A percentile compares a stretch with the other conserved stretches of the same genome.
These are phyloP conservation scores for Oreochromis aureus DNA, from an alignment of 2,113 vertebrate species.

Conservation along the genomic window DNA sequence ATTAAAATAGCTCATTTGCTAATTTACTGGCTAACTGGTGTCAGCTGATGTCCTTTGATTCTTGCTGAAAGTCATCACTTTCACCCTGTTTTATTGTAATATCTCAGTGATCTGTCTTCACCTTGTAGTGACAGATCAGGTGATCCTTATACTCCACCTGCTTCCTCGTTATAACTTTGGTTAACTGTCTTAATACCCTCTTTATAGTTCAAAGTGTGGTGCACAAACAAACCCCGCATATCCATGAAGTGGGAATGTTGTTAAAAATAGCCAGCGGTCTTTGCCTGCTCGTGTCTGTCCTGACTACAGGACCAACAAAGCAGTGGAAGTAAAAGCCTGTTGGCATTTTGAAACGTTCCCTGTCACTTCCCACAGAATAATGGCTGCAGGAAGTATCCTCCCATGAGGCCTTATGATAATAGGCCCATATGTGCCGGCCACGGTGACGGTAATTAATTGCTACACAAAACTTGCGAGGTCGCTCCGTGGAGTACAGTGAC, in stretches of 20 bases:
- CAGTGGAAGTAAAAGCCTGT: not conserved
- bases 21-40: not conserved
- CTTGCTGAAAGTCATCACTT: not conserved
- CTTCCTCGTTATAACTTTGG: not conserved
- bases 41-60: not conserved
- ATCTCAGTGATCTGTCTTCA: not conserved
- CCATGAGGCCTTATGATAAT: constrained; percentile 45
- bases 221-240: not conserved
- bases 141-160: not conserved
- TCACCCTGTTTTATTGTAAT: not conserved
- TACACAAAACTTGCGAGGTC: constrained; percentile 28
- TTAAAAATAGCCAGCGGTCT: constrained; percentile 1
- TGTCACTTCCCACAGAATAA: constrained; percentile 26
- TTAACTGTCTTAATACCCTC: not conserved
- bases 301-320: not conserved
- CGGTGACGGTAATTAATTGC: constrained; percentile 47
- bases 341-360: constrained; percentile 24
- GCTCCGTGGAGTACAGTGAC: constrained; percentile 14
- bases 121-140: not conserved
- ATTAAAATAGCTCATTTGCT: not conserved
- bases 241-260: not conserved
- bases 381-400: constrained; percentile 28
- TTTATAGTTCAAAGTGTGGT: not conserved
- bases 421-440: constrained; percentile 14
- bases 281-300: not conserved